phyloP scores from a whole-genome alignment of 2,888 invertebrate species.

The Hypolimnas misippus region DNA sequence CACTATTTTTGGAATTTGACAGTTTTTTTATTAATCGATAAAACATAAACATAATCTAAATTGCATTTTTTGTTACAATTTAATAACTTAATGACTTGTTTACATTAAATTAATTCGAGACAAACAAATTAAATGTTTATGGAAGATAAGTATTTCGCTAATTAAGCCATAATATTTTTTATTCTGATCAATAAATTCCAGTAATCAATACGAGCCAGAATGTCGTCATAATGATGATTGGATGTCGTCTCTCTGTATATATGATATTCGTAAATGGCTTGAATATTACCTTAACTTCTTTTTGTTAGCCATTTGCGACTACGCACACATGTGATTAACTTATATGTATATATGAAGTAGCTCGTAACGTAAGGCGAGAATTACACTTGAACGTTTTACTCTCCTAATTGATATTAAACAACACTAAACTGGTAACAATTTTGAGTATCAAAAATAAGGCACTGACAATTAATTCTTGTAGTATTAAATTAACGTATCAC shows the following conservation, averaged over 20 bases:
- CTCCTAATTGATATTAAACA: too few relatives aligned
- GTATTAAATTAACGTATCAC: too few relatives aligned
- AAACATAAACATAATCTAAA: not conserved
- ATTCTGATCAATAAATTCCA: slow-evolving; percentile 17
- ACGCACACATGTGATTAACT: not conserved
- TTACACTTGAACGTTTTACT: too few relatives aligned
- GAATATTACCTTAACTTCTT: slow-evolving; percentile 10
- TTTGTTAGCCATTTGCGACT: not conserved
- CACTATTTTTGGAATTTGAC: too few relatives aligned
- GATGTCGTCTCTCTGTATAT: not conserved
- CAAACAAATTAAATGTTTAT: slow-evolving; percentile 7
- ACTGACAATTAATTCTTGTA: too few relatives aligned
- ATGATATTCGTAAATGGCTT: slow-evolving; percentile 13
- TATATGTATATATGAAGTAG: too few relatives aligned
- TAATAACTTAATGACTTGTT: not conserved
- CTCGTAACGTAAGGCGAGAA: too few relatives aligned
- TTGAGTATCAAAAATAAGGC: too few relatives aligned
- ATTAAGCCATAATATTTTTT: slow-evolving; percentile 23
- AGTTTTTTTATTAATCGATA: not conserved
- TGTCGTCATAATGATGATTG: slow-evolving; percentile 14
- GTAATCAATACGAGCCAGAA: slow-evolving; percentile 14
- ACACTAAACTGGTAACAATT: too few relatives aligned
- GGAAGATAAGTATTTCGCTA: not conserved
- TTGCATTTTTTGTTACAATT: not conserved
- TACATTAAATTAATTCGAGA: too few relatives aligned